Evolutionary conservation across 2,797 vertebrate species (phyloP).

Genomic region (Vireo griseus): DNA sequence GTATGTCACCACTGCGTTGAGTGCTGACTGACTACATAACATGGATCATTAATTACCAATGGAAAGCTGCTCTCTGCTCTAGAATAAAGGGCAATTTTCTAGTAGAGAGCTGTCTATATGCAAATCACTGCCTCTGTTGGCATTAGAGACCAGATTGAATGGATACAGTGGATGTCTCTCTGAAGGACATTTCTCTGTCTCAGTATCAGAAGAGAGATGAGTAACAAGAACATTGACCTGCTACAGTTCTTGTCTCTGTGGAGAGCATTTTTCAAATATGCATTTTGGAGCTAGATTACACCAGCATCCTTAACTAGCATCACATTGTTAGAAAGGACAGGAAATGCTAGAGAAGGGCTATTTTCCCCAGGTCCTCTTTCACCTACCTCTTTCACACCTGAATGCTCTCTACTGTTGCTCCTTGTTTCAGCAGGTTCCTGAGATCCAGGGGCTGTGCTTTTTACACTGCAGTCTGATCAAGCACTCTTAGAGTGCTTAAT

Average conservation of each 20-base stretch:
- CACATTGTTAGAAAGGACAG: neutral
- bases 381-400: neutral
- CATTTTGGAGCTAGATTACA: neutral
- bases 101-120: neutral
- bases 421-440: neutral
- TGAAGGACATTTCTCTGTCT: neutral
- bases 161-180: neutral
- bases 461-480: neutral
- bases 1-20: fast-evolving
- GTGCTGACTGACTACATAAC: neutral
- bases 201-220: neutral
- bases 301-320: neutral
- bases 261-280: neutral
- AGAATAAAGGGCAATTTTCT: neutral
- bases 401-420: neutral
- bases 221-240: neutral
- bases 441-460: neutral
- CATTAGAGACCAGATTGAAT: neutral
- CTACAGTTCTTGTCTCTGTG: neutral
- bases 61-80: neutral
- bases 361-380: neutral
- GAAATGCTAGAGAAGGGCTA: neutral
- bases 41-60: neutral
- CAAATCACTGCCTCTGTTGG: neutral
- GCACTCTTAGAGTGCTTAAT: neutral